Base-by-base conservation (phyloP, 2,113 vertebrate species). In the Onychostruthus taczanowskii region DNA sequence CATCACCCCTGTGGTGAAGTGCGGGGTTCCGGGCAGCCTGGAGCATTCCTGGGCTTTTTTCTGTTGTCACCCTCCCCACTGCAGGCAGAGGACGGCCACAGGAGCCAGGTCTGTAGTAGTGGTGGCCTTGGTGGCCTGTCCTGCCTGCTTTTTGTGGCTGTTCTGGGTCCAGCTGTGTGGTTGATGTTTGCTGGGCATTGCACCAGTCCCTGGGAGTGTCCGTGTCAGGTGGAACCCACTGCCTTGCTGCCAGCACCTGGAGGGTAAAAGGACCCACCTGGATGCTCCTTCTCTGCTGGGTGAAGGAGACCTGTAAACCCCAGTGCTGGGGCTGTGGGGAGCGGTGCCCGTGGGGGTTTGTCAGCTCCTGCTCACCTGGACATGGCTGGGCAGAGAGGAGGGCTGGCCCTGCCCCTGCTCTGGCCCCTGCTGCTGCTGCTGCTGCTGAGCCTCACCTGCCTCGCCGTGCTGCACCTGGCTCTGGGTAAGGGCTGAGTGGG, bases 401-500 rank as follows among this genome's bases (percentile, higher is more conserved):
- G 46, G 26, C 69, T 93, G n/a, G 7, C 41, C 31, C 61, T 70
- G 67, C 52, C 28, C 53, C 73, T 80, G 82, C 33, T 24, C 61
- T 37, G 44, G 30, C 18, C 30, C 8, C 53, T 66, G 62, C 61
- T 82, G 68, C 70, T 94, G 84, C 93, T 82, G 63, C 55, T 72
- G 76, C 73, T 94, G 76, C 77, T 96, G 93, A 90, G 67, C 84
- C 52, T 96, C n/a, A 8, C 84, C 10, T 18, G 64, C 81, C 64
- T 92, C 8, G 2, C 82, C 2, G 46, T 78, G 92, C 47, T 11
- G 8, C 69, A 52, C 84, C 66, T 94, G 7, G 6, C 8, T 24
- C 72, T 83, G 85, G 96, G 96, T 97, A 97, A 97, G 96, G 86
- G 64, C 66, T 43, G 41, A 76, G 37, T 0, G 67, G 82, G 62